Conservation (phyloP, 2,797 vertebrate genomes). For the Crocidura indochinensis region DNA sequence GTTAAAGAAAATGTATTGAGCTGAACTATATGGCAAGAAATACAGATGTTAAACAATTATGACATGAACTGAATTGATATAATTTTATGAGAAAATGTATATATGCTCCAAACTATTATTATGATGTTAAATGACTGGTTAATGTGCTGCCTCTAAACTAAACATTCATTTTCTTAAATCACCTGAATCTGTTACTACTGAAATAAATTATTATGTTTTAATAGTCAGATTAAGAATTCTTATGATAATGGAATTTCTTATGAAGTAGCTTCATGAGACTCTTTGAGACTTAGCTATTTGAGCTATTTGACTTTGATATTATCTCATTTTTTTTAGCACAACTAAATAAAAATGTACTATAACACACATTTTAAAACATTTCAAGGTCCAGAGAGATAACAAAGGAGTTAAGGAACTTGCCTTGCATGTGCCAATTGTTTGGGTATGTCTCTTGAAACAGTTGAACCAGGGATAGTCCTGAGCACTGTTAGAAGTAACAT, state of each 20-base stretch:
- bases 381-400: too few relatives aligned
- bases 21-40: background rate
- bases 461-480: too few relatives aligned
- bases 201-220: constrained; percentile 63
- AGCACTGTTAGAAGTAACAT: too few relatives aligned
- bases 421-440: too few relatives aligned
- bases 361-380: background rate
- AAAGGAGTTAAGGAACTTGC: too few relatives aligned
- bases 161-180: constrained; percentile 46
- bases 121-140: constrained; percentile 41
- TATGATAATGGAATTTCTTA: background rate
- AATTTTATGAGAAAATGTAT: constrained; percentile 15
- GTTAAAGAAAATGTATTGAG: constrained; percentile 15
- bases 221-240: constrained; percentile 16
- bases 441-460: too few relatives aligned
- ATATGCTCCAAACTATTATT: constrained; percentile 32
- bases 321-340: too few relatives aligned
- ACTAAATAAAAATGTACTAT: background rate
- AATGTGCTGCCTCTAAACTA: background rate
- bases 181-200: constrained; percentile 31
- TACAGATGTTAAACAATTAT: constrained; percentile 16
- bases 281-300: too few relatives aligned
- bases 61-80: constrained; percentile 43
- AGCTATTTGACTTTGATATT: too few relatives aligned
- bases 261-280: background rate